These are phyloP conservation scores for Strigamia maritima DNA, from an alignment of 2,888 invertebrate species.

Conservation along the genomic window DNA sequence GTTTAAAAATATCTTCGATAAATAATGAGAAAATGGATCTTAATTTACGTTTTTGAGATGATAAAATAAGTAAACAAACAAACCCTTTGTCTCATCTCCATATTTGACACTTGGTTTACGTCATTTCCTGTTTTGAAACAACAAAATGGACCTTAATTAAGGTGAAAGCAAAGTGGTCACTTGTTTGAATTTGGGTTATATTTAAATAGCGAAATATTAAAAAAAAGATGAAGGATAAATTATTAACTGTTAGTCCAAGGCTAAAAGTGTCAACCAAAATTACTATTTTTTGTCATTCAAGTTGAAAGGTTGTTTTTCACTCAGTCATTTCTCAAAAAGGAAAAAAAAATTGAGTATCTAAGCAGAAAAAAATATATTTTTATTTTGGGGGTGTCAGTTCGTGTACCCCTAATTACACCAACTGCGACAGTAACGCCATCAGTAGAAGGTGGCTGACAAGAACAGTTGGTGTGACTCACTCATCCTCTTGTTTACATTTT, in stretches of 20 bases:
- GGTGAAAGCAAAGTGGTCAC: constrained; percentile 7
- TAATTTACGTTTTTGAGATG: neutral
- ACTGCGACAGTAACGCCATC: constrained; percentile 19
- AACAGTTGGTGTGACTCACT: constrained; percentile 22
- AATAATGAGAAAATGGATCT: neutral
- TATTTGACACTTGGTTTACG: neutral
- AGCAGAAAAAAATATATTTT: neutral
- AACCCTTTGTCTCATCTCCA: too few species aligned
- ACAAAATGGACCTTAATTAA: neutral
- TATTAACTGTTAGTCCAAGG: constrained; percentile 23
- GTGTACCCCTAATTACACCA: constrained; percentile 27
- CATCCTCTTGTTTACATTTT: constrained; percentile 32
- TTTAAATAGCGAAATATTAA: neutral
- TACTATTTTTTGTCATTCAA: neutral
- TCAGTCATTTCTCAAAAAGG: neutral
- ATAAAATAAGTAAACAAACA: neutral
- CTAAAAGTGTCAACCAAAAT: constrained; percentile 30
- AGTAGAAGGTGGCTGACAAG: constrained; percentile 28
- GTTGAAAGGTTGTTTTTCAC: constrained; percentile 28
- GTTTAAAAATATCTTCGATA: neutral
- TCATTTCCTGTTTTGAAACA: neutral
- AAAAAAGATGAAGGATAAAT: constrained; percentile 4
- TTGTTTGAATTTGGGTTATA: constrained; percentile 7
- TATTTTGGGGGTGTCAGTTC: constrained; percentile 30
- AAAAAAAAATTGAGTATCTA: neutral